These are phyloP conservation scores for Lutjanus erythropterus DNA, from an alignment of 2,113 vertebrate species.

Conservation along the genomic window DNA sequence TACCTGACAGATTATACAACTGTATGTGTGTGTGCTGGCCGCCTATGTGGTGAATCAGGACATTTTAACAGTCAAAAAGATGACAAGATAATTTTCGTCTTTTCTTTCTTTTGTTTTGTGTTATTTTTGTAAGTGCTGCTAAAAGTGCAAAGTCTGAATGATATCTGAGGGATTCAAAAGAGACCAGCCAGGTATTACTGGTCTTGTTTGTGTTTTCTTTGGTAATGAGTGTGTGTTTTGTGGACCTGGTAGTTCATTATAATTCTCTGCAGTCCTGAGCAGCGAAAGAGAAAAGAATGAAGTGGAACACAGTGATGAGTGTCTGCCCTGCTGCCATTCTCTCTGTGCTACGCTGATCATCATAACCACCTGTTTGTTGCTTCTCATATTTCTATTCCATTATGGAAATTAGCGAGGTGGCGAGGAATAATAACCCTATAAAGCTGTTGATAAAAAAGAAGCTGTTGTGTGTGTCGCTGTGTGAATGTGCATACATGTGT, in stretches of 20 bases:
- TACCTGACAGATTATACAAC: no score
- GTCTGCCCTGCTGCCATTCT: constrained; percentile 45
- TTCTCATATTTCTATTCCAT: constrained; percentile 56
- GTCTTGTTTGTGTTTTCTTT: constrained; percentile 26
- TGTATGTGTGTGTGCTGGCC: no score
- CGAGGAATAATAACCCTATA: constrained; percentile 20
- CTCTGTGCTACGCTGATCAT: constrained; percentile 44
- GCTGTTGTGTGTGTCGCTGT: neutral
- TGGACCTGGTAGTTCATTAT: constrained; percentile 36
- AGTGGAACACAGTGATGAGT: constrained; percentile 47
- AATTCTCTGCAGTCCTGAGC: constrained; percentile 51
- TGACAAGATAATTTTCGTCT: no score
- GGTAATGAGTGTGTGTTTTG: neutral
- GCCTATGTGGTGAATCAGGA: no score
- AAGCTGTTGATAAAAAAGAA: constrained; percentile 23
- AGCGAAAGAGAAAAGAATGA: constrained; percentile 48
- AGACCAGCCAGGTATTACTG: no score
- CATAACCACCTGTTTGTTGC: constrained; percentile 43
- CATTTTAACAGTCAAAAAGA: no score
- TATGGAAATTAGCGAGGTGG: constrained; percentile 54
- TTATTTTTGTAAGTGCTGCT: no score
- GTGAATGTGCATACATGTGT: constrained; percentile 16
- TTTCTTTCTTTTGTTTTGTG: no score
- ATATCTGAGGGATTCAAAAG: no score
- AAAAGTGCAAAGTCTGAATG: constrained; percentile 22